Base-by-base conservation (phyloP, 53 echinoderm and acorn worm genomes). In the Echinometra lucunter region DNA sequence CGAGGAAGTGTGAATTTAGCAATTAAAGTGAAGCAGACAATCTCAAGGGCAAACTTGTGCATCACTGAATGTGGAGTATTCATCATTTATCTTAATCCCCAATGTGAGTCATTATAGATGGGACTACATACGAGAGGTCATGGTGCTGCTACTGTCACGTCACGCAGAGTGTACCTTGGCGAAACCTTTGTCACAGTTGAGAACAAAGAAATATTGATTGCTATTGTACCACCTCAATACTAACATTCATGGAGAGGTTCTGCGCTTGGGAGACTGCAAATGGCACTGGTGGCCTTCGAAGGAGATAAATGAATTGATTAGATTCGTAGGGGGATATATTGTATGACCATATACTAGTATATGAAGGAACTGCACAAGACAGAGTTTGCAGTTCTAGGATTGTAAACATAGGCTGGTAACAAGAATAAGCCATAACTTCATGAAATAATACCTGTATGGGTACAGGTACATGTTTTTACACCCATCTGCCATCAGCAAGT, bases 301-400 rank as follows among this genome's bases (percentile, higher is more conserved):
- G 40, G 81, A 81, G 81, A 81, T 81, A 53, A 47, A 53, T 85
- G 12, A 85, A 85, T 85, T 85, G 85, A 85, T 78, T 78, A 42
- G 35, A 78, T 69, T 28, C 69, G 13, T 32, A 32, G 32, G 34
- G 30, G 69, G 69, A 34, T 32, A 15, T 32, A 35, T 72, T 11
- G 32, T 32, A 32, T 13, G 35, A 35, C 1, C 34, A 72, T 72
- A 15, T n/a, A n/a, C n/a, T n/a, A 11, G 66, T 11, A 16, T 17
- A 40, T 17, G 42, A 19, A 78, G 1, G n/a, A n/a, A 34, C 32
- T 25, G 32, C 3, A 32, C 15, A 69, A 19, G 69, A 69, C 32
- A 15, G 69, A 34, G 42, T 18, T 40, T 42, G 42, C 42, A 30
- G 42, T 42, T 42, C 38, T 42, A 38, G 17, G 78, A 78, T 38